Percentiles rank a stretch among this genome's conserved stretches.
Evolutionary conservation across 2,888 invertebrate genomes (phyloP).

Genomic region (Chironomus tentans): DNA sequence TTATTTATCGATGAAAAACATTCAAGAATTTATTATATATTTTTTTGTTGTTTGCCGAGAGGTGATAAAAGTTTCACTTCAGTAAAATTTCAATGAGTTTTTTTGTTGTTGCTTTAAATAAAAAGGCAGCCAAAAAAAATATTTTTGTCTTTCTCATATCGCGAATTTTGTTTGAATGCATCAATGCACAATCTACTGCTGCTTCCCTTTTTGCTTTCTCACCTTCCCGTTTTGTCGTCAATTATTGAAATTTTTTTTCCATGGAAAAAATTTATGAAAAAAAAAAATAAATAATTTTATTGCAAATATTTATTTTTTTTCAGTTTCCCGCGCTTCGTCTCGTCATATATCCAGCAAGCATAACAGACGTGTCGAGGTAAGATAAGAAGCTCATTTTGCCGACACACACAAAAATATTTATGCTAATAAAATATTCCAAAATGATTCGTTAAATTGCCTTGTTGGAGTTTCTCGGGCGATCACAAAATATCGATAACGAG

Average conservation of each 20-base stretch:
- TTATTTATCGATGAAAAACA: neutral
- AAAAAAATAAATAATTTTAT: neutral
- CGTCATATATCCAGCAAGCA: neutral
- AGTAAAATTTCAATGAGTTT: constrained; percentile 20
- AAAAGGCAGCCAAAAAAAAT: neutral
- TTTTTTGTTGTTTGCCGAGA: constrained; percentile 1
- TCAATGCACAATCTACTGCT: neutral
- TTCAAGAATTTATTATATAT: constrained; percentile 13
- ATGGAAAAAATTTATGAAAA: neutral
- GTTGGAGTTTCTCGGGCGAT: neutral
- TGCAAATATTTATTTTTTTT: neutral
- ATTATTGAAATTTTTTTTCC: neutral
- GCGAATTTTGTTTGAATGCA: neutral
- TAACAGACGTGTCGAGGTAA: neutral
- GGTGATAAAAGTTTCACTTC: constrained; percentile 25
- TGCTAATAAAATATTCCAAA: constrained; percentile 25
- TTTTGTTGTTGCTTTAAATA: neutral
- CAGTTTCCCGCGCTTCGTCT: neutral
- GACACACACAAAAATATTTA: constrained; percentile 16
- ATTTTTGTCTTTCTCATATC: constrained; percentile 5
- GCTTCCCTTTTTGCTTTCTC: neutral
- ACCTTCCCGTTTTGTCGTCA: neutral
- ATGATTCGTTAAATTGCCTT: constrained; percentile 25
- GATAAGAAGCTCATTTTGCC: constrained; percentile 4
- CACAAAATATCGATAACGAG: constrained; percentile 16